Percentiles rank a stretch among this genome's conserved stretches.
Conservation (phyloP, 2,113 vertebrate genomes). For the Columba livia region DNA sequence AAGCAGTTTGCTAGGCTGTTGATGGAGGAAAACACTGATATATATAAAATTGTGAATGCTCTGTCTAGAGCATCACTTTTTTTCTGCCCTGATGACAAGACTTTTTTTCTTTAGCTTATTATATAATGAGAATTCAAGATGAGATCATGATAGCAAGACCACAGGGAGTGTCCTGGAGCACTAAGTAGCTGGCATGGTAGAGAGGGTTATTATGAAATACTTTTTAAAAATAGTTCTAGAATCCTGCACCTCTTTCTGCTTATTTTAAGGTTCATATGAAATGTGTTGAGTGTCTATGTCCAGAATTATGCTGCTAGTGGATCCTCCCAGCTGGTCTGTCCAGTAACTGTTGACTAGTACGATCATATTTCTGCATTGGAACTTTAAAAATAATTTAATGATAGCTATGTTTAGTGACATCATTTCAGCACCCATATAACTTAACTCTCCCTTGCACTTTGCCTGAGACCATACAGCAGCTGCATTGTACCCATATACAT, state of each 20-base stretch:
- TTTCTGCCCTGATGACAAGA: neutral
- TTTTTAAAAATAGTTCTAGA: constrained; percentile 56
- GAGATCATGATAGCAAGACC: neutral
- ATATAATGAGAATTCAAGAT: constrained; percentile 9
- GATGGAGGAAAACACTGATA: neutral
- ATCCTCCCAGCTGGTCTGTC: constrained; percentile 11
- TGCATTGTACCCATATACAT: neutral
- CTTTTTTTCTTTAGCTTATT: neutral
- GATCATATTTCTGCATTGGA: neutral
- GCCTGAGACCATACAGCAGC: neutral
- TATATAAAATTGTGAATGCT: neutral
- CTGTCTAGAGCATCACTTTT: neutral
- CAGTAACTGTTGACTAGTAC: neutral
- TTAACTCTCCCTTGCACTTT: constrained; percentile 7
- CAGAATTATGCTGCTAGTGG: constrained; percentile 1
- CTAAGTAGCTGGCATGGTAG: neutral
- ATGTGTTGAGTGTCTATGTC: neutral
- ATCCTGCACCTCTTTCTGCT: constrained; percentile 8
- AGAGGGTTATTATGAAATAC: neutral
- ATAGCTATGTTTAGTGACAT: constrained; percentile 50
- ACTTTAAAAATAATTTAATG: constrained; percentile 43
- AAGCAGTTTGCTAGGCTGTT: neutral
- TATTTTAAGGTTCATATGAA: constrained; percentile 42
- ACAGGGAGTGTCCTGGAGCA: neutral
- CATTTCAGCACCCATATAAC: constrained; percentile 7